phyloP scores from a whole-genome alignment of 2,113 vertebrate species.

The Melanerpes formicivorus region DNA sequence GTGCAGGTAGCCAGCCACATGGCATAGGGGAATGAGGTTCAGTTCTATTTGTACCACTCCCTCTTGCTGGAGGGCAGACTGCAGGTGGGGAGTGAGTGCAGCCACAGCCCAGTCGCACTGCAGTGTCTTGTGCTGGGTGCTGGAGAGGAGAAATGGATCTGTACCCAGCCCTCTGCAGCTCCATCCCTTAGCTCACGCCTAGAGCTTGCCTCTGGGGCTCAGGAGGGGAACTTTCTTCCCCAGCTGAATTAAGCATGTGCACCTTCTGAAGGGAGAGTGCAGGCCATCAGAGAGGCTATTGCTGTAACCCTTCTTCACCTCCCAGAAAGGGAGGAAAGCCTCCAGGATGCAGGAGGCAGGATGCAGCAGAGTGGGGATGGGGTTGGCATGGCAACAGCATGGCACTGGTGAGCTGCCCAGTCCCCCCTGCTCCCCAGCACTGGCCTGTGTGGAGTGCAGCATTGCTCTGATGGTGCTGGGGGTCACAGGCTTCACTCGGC shows the following conservation, averaged over 20 bases:
- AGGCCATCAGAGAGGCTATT: background rate
- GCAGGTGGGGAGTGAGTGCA: background rate
- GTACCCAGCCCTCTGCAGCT: no score
- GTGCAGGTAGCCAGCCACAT: background rate
- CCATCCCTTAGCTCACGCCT: background rate
- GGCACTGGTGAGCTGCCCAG: rapidly evolving
- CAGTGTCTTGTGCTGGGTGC: background rate
- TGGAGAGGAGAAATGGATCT: background rate
- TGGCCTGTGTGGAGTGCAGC: rapidly evolving
- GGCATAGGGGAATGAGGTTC: background rate
- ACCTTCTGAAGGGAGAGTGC: background rate
- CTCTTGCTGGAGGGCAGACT: background rate
- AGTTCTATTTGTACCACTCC: background rate
- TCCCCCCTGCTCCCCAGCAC: background rate
- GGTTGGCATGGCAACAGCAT: background rate
- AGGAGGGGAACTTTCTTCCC: background rate
- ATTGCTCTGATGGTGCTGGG: background rate
- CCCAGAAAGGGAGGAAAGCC: background rate
- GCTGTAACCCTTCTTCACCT: background rate
- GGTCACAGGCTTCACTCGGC: background rate
- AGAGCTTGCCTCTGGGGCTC: no score
- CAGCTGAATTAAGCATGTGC: background rate
- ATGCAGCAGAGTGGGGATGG: background rate
- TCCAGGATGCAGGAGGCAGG: background rate
- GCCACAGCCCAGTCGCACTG: rapidly evolving